phyloP scores from a whole-genome alignment of 2,888 invertebrate species.

The Heliconius aoede region DNA sequence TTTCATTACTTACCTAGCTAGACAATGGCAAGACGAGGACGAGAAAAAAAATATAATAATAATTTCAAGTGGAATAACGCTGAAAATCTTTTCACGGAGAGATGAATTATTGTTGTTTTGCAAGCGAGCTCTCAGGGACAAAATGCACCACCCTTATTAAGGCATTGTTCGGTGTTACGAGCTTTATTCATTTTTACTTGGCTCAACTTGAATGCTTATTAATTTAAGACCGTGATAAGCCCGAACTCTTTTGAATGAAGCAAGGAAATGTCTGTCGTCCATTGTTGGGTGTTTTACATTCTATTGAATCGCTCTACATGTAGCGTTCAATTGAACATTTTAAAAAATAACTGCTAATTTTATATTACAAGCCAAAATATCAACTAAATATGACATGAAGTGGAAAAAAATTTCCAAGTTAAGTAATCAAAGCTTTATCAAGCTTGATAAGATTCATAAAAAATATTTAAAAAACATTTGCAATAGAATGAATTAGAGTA shows the following conservation, averaged over 20 bases:
- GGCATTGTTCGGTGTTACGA: slow-evolving; percentile 82
- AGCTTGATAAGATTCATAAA: not conserved
- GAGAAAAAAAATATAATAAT: slow-evolving; percentile 80
- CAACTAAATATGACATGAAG: too few species aligned
- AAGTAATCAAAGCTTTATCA: not conserved
- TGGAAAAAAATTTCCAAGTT: not conserved
- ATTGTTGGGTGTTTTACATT: slow-evolving; percentile 80
- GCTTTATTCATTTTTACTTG: slow-evolving; percentile 84
- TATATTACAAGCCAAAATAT: too few species aligned
- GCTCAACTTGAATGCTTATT: slow-evolving; percentile 84
- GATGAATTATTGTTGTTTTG: slow-evolving; percentile 83
- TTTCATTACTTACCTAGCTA: slow-evolving; percentile 83
- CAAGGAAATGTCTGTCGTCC: slow-evolving; percentile 76
- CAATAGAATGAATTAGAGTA: slow-evolving; percentile 9
- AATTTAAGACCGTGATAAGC: slow-evolving; percentile 83
- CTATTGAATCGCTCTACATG: slow-evolving; percentile 61
- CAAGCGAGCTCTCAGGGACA: slow-evolving; percentile 82
- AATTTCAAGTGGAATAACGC: slow-evolving; percentile 84
- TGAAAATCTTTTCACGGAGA: slow-evolving; percentile 83
- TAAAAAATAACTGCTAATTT: slow-evolving; percentile 30
- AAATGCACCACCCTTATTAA: slow-evolving; percentile 83
- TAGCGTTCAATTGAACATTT: slow-evolving; percentile 35
- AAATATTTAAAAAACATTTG: not conserved
- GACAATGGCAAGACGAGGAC: slow-evolving; percentile 83
- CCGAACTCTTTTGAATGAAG: slow-evolving; percentile 81